Conservation (phyloP, 2,113 vertebrate species). For the Corythoichthys haematopterus region DNA sequence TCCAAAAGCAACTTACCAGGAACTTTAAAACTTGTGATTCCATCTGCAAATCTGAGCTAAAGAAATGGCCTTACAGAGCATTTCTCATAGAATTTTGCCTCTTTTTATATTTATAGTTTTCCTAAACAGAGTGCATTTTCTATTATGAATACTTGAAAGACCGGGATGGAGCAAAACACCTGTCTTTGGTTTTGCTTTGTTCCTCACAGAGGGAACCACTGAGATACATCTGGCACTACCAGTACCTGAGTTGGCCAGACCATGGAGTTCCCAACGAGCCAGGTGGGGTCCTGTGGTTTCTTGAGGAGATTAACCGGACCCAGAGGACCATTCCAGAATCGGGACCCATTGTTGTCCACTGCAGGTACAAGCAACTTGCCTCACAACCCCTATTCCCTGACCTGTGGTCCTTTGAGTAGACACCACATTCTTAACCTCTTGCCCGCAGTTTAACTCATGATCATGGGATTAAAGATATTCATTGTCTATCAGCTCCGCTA, state of each 20-base stretch:
- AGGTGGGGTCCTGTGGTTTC: constrained; percentile 79
- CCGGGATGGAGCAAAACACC: neutral
- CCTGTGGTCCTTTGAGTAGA: neutral
- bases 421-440: neutral
- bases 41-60: neutral
- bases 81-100: neutral
- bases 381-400: neutral
- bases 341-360: constrained; percentile 80
- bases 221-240: constrained; percentile 80
- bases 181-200: neutral
- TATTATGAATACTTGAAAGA: neutral
- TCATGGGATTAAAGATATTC: neutral
- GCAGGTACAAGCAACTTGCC: constrained; percentile 67
- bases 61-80: neutral
- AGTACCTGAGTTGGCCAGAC: constrained; percentile 87
- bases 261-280: constrained; percentile 84
- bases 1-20: neutral
- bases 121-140: neutral
- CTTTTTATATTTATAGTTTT: neutral
- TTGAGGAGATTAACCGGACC: constrained; percentile 80
- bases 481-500: neutral
- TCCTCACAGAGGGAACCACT: constrained; percentile 67
- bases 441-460: neutral
- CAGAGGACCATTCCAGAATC: constrained; percentile 72
- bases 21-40: neutral